A percentile compares a stretch with the other conserved stretches of the same genome.
Evolutionary conservation across 2,113 vertebrate genomes (phyloP).

Genomic region (Fulmarus glacialis): DNA sequence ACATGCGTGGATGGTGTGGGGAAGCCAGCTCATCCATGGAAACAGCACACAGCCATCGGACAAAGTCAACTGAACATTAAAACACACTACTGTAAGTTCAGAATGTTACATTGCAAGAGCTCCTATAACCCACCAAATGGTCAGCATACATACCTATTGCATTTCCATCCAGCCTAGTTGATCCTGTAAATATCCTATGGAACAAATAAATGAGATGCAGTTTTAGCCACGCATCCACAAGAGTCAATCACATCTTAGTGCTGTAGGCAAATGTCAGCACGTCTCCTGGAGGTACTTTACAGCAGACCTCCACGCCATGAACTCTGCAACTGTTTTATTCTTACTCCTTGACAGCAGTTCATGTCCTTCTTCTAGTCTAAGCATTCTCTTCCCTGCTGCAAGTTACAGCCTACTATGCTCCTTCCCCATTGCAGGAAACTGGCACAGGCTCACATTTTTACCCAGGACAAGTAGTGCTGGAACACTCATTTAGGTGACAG

Average conservation of each 20-base stretch:
- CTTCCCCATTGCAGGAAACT: background rate
- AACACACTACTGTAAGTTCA: background rate
- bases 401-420: background rate
- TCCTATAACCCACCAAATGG: background rate
- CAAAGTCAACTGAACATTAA: slow-evolving; percentile 89
- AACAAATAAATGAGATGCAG: background rate
- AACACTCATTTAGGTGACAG: background rate
- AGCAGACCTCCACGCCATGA: background rate
- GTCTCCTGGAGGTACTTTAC: background rate
- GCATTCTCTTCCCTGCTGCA: background rate
- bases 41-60: slow-evolving; percentile 94
- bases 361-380: background rate
- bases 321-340: background rate
- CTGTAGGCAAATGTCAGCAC: background rate
- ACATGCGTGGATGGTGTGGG: slow-evolving; percentile 94
- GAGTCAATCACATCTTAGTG: background rate
- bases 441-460: background rate
- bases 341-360: background rate
- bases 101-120: background rate
- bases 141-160: slow-evolving; percentile 86
- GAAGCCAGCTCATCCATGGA: slow-evolving; percentile 98
- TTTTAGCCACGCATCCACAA: background rate
- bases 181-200: slow-evolving; percentile 94
- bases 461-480: background rate
- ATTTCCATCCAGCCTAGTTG: slow-evolving; percentile 94